Conservation (phyloP, 2,113 vertebrate genomes). For the Muntiacus muntjak region DNA sequence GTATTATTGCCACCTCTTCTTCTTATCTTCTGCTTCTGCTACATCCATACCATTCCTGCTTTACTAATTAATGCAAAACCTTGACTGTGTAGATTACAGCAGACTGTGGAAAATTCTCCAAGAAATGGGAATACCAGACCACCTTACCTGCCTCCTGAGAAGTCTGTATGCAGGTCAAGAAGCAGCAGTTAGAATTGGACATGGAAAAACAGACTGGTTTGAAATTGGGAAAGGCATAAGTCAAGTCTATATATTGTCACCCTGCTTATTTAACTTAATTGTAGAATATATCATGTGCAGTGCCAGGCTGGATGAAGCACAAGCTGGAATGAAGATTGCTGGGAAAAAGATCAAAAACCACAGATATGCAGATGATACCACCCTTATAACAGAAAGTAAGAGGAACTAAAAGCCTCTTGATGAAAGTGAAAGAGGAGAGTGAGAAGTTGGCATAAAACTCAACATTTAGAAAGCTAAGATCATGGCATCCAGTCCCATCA, state of each 20-base stretch:
- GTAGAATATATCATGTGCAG: not conserved
- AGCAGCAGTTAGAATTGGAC: not conserved
- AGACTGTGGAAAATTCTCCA: not conserved
- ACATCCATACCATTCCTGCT: not conserved
- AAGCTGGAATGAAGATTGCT: not conserved
- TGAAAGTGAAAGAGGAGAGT: not conserved
- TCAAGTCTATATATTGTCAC: not conserved
- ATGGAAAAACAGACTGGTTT: not conserved
- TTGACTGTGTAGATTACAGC: not conserved
- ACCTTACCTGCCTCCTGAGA: not conserved
- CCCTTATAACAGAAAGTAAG: not conserved
- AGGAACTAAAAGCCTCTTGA: not conserved
- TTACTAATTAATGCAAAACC: not conserved
- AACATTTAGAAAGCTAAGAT: not conserved
- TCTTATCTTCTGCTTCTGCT: not conserved
- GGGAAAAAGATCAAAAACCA: not conserved
- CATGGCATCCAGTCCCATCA: not conserved
- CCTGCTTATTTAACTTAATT: not conserved
- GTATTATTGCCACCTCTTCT: not conserved
- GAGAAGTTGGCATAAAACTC: not conserved
- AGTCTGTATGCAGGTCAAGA: not conserved
- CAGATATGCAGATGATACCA: not conserved
- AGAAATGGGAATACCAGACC: not conserved
- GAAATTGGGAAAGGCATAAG: accelerated
- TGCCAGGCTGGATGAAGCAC: not conserved